Base-by-base conservation (phyloP, 2,888 invertebrate genomes). In the Cancer borealis region DNA sequence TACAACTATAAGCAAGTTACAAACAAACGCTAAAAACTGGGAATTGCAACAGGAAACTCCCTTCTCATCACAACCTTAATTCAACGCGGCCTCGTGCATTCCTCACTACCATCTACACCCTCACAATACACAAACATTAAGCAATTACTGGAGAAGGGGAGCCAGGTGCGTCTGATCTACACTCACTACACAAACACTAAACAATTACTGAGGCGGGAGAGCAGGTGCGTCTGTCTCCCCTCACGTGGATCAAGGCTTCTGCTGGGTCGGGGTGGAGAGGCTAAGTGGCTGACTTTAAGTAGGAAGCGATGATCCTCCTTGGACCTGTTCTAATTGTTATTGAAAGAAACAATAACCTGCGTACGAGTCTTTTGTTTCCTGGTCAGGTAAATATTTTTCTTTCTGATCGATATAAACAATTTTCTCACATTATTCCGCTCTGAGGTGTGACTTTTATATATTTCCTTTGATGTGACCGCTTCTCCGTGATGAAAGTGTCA, bases 81-180 rank as follows among this genome's bases (percentile, higher is more conserved):
- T 39, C 39, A 26, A 73, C 5, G 73, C 26, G 26, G 5, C 73
- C 26, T 73, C 21, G 26, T 73, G 26, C 73, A 73, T 26, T n/a
- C 73, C 73, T 73, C n/a, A 73, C 73, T n/a, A n/a, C 73, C 26
- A n/a, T 73, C 10, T 26, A 73, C 73, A 73, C 73, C 73, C 73
- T 10, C 73, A 73, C n/a, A 8, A 21, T 73, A n/a, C 73, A 73
- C 73, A 73, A 2, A 73, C 73, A 26, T n/a, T 73, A 26, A 73
- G 26, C 26, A 73, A 73, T 73, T 73, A 73, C 26, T 73, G 73
- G n/a, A 26, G n/a, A 73, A 6, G 54, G 14, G 10, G 73, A 26
- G n/a, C 73, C 73, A 73, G 73, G n/a, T 73, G 73, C 73, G 21
- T 73, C 73, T 73, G n/a, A 73, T 73, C 73, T 73, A 10, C 73